Percentiles rank a stretch among this genome's conserved stretches.
Conservation (phyloP, 2,797 vertebrate species). For the Sebastes paucispinis region DNA sequence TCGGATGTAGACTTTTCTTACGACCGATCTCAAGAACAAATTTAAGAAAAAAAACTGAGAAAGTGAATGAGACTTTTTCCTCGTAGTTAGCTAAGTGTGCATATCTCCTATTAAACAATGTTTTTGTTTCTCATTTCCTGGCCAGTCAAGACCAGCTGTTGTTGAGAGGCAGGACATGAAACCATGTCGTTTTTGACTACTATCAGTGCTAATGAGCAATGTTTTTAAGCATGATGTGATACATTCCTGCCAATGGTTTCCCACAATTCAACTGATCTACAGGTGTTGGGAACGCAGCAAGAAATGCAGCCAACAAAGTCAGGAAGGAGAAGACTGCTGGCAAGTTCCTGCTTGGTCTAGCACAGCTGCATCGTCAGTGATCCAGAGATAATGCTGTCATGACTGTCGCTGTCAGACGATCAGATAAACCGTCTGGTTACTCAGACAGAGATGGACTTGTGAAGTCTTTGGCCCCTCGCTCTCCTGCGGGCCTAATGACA, state of each 20-base stretch:
- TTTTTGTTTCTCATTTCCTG: no score
- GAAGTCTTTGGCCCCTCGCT: not conserved
- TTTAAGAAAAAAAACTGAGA: not conserved
- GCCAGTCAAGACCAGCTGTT: no score
- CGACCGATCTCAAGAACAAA: not conserved
- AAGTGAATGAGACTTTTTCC: not conserved
- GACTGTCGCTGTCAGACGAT: not conserved
- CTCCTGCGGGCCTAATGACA: slow-evolving; percentile 45
- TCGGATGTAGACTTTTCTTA: not conserved
- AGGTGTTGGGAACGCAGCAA: not conserved
- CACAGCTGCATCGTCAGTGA: slow-evolving; percentile 14
- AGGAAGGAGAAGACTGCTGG: not conserved
- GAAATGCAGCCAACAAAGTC: not conserved
- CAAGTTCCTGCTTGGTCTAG: not conserved
- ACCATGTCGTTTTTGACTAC: not conserved
- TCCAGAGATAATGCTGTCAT: slow-evolving; percentile 9
- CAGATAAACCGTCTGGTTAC: slow-evolving; percentile 4
- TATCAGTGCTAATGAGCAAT: not conserved
- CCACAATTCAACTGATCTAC: not conserved
- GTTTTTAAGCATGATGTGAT: not conserved
- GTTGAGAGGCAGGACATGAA: no score
- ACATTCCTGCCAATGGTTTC: not conserved
- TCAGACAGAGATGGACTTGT: slow-evolving; percentile 13
- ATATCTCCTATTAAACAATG: not conserved
- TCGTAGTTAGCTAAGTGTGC: not conserved